Conservation (phyloP, 2,888 invertebrate genomes). For the Drosophila anceps region DNA sequence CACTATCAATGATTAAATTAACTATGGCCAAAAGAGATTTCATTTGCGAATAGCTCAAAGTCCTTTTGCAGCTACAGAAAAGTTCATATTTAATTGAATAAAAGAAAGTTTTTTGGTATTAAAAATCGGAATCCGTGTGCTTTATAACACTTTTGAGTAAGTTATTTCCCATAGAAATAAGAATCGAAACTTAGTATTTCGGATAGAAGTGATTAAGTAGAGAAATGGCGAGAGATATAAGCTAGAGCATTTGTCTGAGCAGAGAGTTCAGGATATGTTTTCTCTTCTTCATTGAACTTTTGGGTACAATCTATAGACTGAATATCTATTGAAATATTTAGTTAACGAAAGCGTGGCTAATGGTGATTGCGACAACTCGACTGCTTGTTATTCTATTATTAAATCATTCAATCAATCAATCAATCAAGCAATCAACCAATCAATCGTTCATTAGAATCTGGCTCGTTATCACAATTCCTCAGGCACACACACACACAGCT, state of each 20-base stretch:
- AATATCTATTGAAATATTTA: background rate
- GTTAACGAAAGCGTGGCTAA: background rate
- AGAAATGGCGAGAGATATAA: too few species aligned
- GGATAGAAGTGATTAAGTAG: too few species aligned
- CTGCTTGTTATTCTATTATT: background rate
- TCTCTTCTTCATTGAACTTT: background rate
- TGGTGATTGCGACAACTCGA: background rate
- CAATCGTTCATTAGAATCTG: conserved; percentile 26
- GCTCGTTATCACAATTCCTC: conserved; percentile 16
- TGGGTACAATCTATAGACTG: background rate
- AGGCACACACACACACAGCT: conserved; percentile 19
- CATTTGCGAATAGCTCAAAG: background rate
- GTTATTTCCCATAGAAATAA: too few species aligned
- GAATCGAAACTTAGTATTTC: too few species aligned
- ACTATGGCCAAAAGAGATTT: background rate
- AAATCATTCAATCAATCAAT: conserved; percentile 26
- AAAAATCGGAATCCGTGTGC: background rate
- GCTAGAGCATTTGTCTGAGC: too few species aligned
- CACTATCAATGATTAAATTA: background rate
- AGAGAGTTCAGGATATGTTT: background rate
- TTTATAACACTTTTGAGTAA: too few species aligned
- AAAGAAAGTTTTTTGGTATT: background rate
- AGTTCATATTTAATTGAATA: background rate
- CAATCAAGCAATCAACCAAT: conserved; percentile 26
- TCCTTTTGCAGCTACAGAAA: background rate